These are phyloP conservation scores for Acleris sparsana DNA, from an alignment of 2,888 invertebrate species.

Conservation along the genomic window DNA sequence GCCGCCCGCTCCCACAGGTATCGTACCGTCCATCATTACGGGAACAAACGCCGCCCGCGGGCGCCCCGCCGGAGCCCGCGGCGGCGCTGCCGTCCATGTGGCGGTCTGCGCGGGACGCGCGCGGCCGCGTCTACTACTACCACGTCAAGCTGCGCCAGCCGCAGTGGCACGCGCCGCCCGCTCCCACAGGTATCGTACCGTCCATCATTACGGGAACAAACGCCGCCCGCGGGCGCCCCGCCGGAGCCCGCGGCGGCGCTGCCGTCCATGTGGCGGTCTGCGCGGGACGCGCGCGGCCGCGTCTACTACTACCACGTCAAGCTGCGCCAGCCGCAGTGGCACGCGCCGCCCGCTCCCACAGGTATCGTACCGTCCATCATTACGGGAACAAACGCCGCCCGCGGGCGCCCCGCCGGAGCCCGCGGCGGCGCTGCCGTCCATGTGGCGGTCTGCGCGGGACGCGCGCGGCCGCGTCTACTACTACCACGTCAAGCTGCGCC, in stretches of 20 bases:
- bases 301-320: slow-evolving; percentile 96
- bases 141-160: slow-evolving; percentile 90
- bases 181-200: slow-evolving; percentile 73
- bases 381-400: too few species aligned
- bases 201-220: too few species aligned
- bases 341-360: slow-evolving; percentile 87
- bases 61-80: background rate
- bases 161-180: slow-evolving; percentile 91
- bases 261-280: slow-evolving; percentile 94
- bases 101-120: slow-evolving; percentile 92
- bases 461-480: slow-evolving; percentile 94
- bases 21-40: background rate
- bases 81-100: slow-evolving; percentile 92
- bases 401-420: background rate
- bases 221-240: background rate
- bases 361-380: slow-evolving; percentile 40
- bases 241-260: slow-evolving; percentile 75
- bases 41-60: background rate
- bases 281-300: slow-evolving; percentile 91
- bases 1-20: slow-evolving; percentile 84
- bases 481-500: slow-evolving; percentile 91
- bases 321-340: slow-evolving; percentile 90
- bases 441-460: slow-evolving; percentile 95
- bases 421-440: slow-evolving; percentile 87
- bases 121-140: slow-evolving; percentile 96